Evolutionary conservation across 2,888 invertebrate genomes (phyloP), one percentile per base, ranked within the genome.

Genomic region (Boloria selene): DNA sequence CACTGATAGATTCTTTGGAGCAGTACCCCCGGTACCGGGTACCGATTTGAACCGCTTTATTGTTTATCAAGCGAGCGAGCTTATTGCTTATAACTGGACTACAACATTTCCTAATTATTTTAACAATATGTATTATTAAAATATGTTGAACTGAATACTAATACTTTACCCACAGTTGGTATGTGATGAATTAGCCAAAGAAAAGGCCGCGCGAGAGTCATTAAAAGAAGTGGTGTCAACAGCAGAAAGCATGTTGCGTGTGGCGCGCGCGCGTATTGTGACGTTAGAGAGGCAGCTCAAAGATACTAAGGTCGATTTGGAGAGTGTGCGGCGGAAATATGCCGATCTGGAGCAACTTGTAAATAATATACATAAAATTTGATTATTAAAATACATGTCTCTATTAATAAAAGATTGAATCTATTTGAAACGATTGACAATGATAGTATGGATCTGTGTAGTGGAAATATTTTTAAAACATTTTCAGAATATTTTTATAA

Each of bases 341-440:
- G 89, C 85, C 73, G 92, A 91, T 69, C 80, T 88, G 72, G 90
- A 91, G 75, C 86, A 86, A 80, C 83, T 88, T 75, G 91, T 92
- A 85, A 87, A 54, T 56, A 16, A 26, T 3, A 10, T 18, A 1
- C 17, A 56, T 13, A 0, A 50, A 18, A 31, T 44, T 7, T 31
- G 16, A 13, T 6, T 10, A 10, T 6, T n/a, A 14, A 7, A 22
- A 26, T 16, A 31, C 26, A 53, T 31, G n/a, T 4, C 26, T 7
- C 13, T 38, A 38, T 1, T 38, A 38, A 38, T 10, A 10, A 38
- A 38, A 31, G 7, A 31, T 7, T 10, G 2, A 31, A 7, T 31
- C 7, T 31, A 5, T 31, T 31, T 31, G 31, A 0, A 6, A 31
- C 31, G 6, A 31, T 31, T 31, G 31, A 22, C n/a, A n/a, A n/a